phyloP scores from a whole-genome alignment of 2,797 vertebrate genomes.

The Megaceryle alcyon region DNA sequence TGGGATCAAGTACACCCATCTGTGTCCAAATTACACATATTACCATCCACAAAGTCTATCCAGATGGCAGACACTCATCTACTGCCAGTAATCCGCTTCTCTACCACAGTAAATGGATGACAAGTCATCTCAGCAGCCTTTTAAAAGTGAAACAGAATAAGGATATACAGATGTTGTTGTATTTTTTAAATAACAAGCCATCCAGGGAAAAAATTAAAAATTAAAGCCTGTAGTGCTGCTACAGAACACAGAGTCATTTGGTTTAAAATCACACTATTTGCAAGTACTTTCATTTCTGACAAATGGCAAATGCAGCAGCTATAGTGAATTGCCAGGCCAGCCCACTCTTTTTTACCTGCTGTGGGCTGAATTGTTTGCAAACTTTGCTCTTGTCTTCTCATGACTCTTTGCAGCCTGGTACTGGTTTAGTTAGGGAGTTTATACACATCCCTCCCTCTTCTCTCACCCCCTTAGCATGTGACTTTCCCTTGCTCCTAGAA shows the following conservation, averaged over 20 bases:
- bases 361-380: background rate
- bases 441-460: background rate
- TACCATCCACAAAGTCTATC: background rate
- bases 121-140: background rate
- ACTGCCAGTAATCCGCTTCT: background rate
- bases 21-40: background rate
- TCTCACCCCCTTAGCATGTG: background rate
- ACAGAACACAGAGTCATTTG: background rate
- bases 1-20: background rate
- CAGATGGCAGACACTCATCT: slow-evolving; percentile 34
- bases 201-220: background rate
- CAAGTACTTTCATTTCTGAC: background rate
- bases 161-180: background rate
- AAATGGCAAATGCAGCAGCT: background rate
- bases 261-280: background rate
- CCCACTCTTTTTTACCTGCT: background rate
- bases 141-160: background rate
- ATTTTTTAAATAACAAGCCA: background rate
- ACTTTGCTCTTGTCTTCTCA: background rate
- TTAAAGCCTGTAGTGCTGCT: background rate
- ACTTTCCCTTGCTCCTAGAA: background rate
- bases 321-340: background rate
- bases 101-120: background rate
- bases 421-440: background rate
- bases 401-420: background rate